These are phyloP conservation scores for Pheosia gnoma DNA, from an alignment of 2,888 invertebrate genomes.

Conservation along the genomic window DNA sequence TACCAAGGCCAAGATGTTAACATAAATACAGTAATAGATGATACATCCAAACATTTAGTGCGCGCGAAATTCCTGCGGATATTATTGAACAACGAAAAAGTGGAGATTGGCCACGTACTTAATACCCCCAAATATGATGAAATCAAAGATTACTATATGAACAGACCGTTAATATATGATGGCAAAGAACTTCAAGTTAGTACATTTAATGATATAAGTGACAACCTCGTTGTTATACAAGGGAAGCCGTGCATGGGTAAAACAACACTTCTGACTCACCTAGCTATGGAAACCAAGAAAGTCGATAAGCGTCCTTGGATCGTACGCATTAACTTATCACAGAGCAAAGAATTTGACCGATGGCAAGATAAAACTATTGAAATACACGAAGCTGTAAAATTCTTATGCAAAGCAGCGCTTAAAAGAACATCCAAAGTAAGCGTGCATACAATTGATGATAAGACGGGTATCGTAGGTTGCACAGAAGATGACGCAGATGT, in stretches of 20 bases:
- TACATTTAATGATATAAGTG: slow-evolving; percentile 40
- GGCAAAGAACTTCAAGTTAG: slow-evolving; percentile 32
- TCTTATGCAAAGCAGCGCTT: slow-evolving; percentile 42
- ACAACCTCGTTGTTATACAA: slow-evolving; percentile 40
- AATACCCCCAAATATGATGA: slow-evolving; percentile 38
- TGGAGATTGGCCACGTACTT: slow-evolving; percentile 44
- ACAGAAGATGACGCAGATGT: slow-evolving; percentile 20
- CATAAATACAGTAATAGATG: slow-evolving; percentile 35
- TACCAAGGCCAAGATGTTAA: slow-evolving; percentile 44
- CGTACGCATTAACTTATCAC: slow-evolving; percentile 42
- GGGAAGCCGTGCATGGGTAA: slow-evolving; percentile 49
- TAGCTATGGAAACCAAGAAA: slow-evolving; percentile 45
- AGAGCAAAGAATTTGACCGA: slow-evolving; percentile 33
- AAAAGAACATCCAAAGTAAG: slow-evolving; percentile 30
- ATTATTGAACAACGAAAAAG: slow-evolving; percentile 37
- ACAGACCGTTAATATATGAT: slow-evolving; percentile 33
- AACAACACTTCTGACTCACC: slow-evolving; percentile 45
- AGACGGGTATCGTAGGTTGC: slow-evolving; percentile 22
- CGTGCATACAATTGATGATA: slow-evolving; percentile 19
- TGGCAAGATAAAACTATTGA: slow-evolving; percentile 33
- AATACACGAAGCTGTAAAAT: slow-evolving; percentile 27
- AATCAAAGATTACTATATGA: slow-evolving; percentile 39
- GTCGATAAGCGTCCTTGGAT: slow-evolving; percentile 43
- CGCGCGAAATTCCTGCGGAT: slow-evolving; percentile 36
- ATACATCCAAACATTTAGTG: slow-evolving; percentile 32